Base-by-base conservation (phyloP, 2,797 vertebrate species). In the Octomys mimax region DNA sequence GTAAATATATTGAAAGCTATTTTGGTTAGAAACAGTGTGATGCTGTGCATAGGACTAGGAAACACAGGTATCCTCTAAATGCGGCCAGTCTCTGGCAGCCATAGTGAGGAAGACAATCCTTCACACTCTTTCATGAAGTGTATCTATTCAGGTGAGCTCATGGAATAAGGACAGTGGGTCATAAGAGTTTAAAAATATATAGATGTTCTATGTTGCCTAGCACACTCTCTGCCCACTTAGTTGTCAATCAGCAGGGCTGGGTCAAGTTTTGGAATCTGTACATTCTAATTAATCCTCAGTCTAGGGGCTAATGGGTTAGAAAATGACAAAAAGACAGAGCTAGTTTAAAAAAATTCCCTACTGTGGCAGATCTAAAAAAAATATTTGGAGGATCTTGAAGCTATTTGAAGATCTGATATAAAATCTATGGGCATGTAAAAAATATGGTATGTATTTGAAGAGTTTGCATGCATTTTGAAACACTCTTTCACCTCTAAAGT, bases 301-400 rank as follows among this genome's bases (percentile, higher is more conserved):
- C 22, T 36, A 46, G 36, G 66, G 62, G 62, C 3, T 22, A 39
- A 22, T 42, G 18, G 8, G 13, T 49, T 87, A 86, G 71, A 52
- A 39, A 46, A 64, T n/a, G 26, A 26, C 46, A 26, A 57, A 46
- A 77, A 96, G 10, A 79, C 26, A 84, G 42, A 92, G 24, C 1
- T 42, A 73, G 49, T 68, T 91, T 10, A 49, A 78, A 81, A 90
- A 90, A 95, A 54, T 59, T 91, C 33, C 36, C 33, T 91, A 28
- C 61, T 68, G 49, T 83, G 39, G 6, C 3, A 54, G 70, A 73
- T 22, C 80, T 93, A 1, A 24, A 88, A 90, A 79, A 49, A 42
- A 64, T 13, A 33, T 70, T 84, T 61, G 12, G 26, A 79, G 2
- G 22, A 3, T 66, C 28, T 91, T 80, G 36, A 93, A 92, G 70